Evolutionary conservation across 1,140 invertebrate species (phyloP), one percentile per base, ranked within the genome.

Genomic region (Gonioctena quinquepunctata): DNA sequence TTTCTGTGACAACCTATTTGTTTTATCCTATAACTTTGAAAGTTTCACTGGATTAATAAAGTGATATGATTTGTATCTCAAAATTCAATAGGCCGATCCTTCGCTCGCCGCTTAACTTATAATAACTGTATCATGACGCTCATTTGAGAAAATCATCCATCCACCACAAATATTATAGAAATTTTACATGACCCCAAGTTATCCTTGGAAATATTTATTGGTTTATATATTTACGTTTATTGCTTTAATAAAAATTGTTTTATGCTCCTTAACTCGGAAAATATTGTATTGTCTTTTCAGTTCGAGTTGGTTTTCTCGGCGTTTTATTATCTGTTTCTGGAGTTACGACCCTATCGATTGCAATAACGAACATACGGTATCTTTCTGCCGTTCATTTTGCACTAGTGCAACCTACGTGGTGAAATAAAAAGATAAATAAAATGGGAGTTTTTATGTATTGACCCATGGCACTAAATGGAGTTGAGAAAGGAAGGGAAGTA

Each of bases 231-330:
- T 69, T 69, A 60, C 60, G 66, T 69, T 73, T 67, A 69, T 65
- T 61, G 66, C 26, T 50, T 59, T 67, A 73, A 73, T 73, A 73
- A 73, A 66, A 72, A 66, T 67, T 73, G 68, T 63, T 73, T 73
- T 73, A 73, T 73, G 57, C 61, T 48, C 28, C 56, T 48, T 64
- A 72, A 69, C 67, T 65, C 61, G 28, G 49, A 62, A 25, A 54
- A 61, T 67, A 64, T 72, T 68, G 65, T 69, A 49, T 48, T 73
- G 50, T 72, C 59, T 64, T 65, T 66, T 61, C 57, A 62, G 18
- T 56, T 48, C 5, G 42, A 33, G 49, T 54, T 69, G 67, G 19
- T 68, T 54, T 33, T 49, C 23, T 28, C 18, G 62, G 33, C 57
- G 42, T 64, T 72, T 68, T 69, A 49, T 69, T 68, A 57, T 69